phyloP scores from a whole-genome alignment of 2,797 vertebrate genomes.

The Poecile montanus region DNA sequence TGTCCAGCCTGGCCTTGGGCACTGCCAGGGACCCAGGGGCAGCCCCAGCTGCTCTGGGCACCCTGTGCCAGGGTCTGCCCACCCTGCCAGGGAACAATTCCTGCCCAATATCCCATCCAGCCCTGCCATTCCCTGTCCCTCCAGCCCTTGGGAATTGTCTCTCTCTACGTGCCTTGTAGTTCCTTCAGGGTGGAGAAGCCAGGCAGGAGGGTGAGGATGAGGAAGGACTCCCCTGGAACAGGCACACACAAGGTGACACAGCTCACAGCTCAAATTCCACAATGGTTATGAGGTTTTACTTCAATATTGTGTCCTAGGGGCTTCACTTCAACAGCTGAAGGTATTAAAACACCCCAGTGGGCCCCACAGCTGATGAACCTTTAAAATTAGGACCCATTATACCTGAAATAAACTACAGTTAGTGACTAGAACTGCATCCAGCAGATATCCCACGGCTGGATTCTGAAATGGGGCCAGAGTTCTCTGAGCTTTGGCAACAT shows the following conservation, averaged over 20 bases:
- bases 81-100: accelerated
- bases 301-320: background rate
- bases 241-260: background rate
- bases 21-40: background rate
- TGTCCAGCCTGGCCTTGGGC: background rate
- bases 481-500: background rate
- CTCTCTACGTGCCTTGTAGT: background rate
- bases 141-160: accelerated
- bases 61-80: background rate
- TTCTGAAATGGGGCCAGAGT: background rate
- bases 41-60: background rate
- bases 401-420: background rate
- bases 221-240: background rate
- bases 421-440: background rate
- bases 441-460: background rate
- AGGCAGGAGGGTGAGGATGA: background rate
- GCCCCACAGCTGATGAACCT: background rate
- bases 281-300: background rate
- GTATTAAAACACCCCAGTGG: background rate
- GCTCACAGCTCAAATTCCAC: background rate
- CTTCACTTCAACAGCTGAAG: background rate
- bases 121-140: background rate
- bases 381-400: background rate
- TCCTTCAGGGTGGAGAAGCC: background rate
- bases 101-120: accelerated